A percentile compares a stretch with the other conserved stretches of the same genome.
Conservation (phyloP, 2,113 vertebrate genomes). For the Sarotherodon lohbergeri region DNA sequence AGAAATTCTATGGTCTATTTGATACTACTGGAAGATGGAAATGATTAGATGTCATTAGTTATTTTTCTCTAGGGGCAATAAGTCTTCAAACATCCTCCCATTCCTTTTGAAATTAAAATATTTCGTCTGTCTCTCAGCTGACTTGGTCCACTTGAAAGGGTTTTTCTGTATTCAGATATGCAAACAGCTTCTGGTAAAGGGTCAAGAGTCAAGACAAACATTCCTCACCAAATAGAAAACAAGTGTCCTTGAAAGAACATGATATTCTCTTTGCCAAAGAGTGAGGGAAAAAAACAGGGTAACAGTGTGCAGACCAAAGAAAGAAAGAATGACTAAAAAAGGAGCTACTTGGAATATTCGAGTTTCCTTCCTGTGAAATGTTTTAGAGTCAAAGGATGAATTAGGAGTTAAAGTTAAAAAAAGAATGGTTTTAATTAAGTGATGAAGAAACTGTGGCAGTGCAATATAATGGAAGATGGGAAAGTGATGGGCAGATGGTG, state of each 20-base stretch:
- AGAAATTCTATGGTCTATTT: neutral
- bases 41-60: constrained; percentile 21
- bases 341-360: constrained; percentile 31
- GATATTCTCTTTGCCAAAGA: neutral
- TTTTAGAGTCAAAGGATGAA: neutral
- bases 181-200: constrained; percentile 17
- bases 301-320: neutral
- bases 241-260: constrained; percentile 19
- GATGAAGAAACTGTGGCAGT: constrained; percentile 16
- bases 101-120: neutral
- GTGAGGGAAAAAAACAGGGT: neutral
- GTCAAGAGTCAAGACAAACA: constrained; percentile 17
- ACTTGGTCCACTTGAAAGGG: neutral
- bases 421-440: constrained; percentile 27
- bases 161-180: neutral
- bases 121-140: neutral
- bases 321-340: neutral
- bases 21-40: constrained; percentile 3
- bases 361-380: constrained; percentile 3
- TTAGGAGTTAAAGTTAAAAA: neutral
- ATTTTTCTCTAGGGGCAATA: neutral
- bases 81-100: constrained; percentile 15
- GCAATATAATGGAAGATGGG: neutral
- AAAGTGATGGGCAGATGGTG: neutral
- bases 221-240: constrained; percentile 31